Evolutionary conservation across 2,888 invertebrate species (phyloP).

Genomic region (Heteropelma amictum): DNA sequence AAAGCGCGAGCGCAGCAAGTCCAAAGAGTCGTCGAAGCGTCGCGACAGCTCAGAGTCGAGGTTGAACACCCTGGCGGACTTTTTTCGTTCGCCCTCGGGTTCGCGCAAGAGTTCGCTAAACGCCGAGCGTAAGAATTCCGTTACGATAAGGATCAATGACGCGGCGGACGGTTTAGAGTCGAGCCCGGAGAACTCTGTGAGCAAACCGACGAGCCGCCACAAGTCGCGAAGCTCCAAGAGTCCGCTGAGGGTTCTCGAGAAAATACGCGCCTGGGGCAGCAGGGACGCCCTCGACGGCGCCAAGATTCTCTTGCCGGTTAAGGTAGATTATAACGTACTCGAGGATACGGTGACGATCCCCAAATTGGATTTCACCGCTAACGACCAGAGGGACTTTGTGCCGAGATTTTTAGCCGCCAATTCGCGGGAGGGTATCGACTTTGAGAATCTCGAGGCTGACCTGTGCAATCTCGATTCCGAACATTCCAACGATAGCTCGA

Average conservation of each 20-base stretch:
- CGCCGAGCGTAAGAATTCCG: slow-evolving; percentile 69
- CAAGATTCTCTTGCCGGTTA: slow-evolving; percentile 54
- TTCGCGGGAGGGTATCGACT: slow-evolving; percentile 76
- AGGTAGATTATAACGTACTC: slow-evolving; percentile 70
- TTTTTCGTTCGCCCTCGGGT: slow-evolving; percentile 75
- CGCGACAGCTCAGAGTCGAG: slow-evolving; percentile 75
- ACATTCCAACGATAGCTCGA: slow-evolving; percentile 70
- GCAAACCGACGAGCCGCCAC: slow-evolving; percentile 64
- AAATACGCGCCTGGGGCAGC: slow-evolving; percentile 74
- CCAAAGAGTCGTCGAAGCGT: slow-evolving; percentile 73
- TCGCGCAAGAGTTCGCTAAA: slow-evolving; percentile 74
- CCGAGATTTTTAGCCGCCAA: slow-evolving; percentile 72
- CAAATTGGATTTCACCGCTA: slow-evolving; percentile 61
- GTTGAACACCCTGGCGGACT: slow-evolving; percentile 72
- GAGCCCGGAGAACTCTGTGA: slow-evolving; percentile 73
- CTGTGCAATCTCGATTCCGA: slow-evolving; percentile 71
- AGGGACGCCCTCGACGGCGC: slow-evolving; percentile 72
- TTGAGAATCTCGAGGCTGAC: slow-evolving; percentile 73
- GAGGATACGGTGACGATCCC: slow-evolving; percentile 68
- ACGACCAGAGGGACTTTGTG: slow-evolving; percentile 59
- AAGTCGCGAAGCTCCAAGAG: slow-evolving; percentile 74
- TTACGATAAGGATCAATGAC: slow-evolving; percentile 69
- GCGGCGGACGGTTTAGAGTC: slow-evolving; percentile 69
- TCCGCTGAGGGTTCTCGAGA: slow-evolving; percentile 72
- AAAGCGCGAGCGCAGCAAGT: slow-evolving; percentile 74